A percentile compares a stretch with the other conserved stretches of the same genome.
These are phyloP conservation scores for Gerris lacustris DNA, from an alignment of 2,888 invertebrate genomes.

Conservation along the genomic window DNA sequence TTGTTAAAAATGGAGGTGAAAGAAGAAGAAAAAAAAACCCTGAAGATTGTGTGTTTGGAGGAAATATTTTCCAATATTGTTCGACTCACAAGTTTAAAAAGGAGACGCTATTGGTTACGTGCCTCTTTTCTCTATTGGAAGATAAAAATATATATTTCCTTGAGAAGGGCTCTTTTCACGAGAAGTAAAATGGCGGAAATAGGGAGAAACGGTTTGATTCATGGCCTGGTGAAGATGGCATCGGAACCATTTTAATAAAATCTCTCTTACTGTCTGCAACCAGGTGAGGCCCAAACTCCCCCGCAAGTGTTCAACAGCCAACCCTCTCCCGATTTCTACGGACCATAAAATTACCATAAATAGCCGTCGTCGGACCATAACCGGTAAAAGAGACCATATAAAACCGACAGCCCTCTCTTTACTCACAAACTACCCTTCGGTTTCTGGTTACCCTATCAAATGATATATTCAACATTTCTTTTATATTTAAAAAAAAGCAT, in stretches of 20 bases:
- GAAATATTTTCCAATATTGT: background rate
- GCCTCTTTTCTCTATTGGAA: background rate
- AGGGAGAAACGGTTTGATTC: background rate
- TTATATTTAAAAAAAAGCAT: too few species aligned
- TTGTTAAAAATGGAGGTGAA: background rate
- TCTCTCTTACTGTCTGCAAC: background rate
- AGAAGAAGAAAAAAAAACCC: background rate
- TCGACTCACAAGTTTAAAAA: too few species aligned
- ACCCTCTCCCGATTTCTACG: background rate
- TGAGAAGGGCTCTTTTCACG: too few species aligned
- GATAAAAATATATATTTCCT: too few species aligned
- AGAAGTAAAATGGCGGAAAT: background rate
- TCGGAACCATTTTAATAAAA: background rate
- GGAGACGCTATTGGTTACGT: background rate
- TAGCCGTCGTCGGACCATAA: background rate
- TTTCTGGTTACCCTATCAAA: too few species aligned
- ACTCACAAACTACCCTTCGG: too few species aligned
- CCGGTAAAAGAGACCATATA: too few species aligned
- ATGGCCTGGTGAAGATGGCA: background rate
- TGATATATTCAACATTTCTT: too few species aligned
- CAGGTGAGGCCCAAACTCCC: background rate
- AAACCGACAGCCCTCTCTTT: too few species aligned
- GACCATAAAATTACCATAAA: constrained; percentile 3
- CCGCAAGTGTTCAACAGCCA: too few species aligned
- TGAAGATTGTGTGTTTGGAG: background rate